Percentiles rank a stretch among this genome's conserved stretches.
Conservation (phyloP, 2,113 vertebrate species). For the Percina caprodes region DNA sequence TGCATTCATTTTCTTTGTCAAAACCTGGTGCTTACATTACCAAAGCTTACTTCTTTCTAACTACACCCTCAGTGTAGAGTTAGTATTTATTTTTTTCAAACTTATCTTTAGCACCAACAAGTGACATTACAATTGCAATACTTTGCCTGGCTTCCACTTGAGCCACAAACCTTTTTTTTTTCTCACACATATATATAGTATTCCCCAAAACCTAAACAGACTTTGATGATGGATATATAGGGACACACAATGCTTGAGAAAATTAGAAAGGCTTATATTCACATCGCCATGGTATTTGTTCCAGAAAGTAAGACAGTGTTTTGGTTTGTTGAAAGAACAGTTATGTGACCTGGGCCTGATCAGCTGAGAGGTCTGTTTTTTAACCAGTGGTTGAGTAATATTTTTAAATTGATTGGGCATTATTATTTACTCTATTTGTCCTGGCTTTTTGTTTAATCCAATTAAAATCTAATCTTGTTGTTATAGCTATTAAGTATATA, state of each 20-base stretch:
- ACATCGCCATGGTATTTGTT: background rate
- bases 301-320: background rate
- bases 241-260: background rate
- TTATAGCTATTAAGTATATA: constrained; percentile 31
- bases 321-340: background rate
- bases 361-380: background rate
- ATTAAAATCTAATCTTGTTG: constrained; percentile 18
- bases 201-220: background rate
- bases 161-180: too few species aligned
- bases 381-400: background rate
- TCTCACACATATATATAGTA: too few species aligned
- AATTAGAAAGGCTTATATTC: background rate
- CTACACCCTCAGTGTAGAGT: background rate
- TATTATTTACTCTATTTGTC: background rate
- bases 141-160: too few species aligned
- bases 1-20: background rate
- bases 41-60: background rate
- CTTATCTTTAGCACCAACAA: background rate
- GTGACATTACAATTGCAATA: background rate
- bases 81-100: too few species aligned
- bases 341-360: background rate
- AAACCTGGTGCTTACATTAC: background rate
- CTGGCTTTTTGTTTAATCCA: background rate
- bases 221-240: background rate
- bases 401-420: background rate